phyloP scores from a whole-genome alignment of 2,888 invertebrate species.

The Adela reaumurella region DNA sequence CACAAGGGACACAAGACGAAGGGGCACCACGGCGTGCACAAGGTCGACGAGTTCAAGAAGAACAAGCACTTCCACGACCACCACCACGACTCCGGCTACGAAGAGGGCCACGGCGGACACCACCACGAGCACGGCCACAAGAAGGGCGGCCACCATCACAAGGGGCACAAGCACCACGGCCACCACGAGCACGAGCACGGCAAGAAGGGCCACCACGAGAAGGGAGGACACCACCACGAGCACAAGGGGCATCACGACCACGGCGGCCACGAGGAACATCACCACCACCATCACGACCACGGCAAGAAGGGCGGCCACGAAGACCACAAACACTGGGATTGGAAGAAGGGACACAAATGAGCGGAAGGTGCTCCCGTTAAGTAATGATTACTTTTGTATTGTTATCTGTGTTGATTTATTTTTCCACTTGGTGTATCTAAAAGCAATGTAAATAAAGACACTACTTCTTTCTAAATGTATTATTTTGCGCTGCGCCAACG shows the following conservation, averaged over 20 bases:
- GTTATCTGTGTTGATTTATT: constrained; percentile 23
- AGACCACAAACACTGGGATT: constrained; percentile 75
- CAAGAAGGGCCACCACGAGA: constrained; percentile 71
- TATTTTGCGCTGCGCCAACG: too few species aligned
- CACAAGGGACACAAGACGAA: constrained; percentile 83
- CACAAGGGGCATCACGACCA: constrained; percentile 75
- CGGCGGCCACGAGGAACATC: constrained; percentile 73
- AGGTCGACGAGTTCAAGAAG: constrained; percentile 79
- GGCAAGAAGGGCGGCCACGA: constrained; percentile 78
- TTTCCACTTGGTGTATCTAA: constrained; percentile 23
- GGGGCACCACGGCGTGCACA: constrained; percentile 78
- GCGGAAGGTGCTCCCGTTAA: background rate
- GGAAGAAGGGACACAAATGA: constrained; percentile 42
- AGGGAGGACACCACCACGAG: constrained; percentile 74
- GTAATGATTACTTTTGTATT: constrained; percentile 17
- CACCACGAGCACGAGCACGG: constrained; percentile 75
- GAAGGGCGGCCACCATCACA: constrained; percentile 76
- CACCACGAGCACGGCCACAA: constrained; percentile 74
- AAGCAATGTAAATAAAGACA: background rate
- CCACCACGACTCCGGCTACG: constrained; percentile 72
- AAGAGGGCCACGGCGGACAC: constrained; percentile 73
- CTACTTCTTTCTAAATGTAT: too few species aligned
- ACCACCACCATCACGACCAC: constrained; percentile 66
- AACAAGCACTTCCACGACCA: constrained; percentile 83
- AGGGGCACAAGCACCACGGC: constrained; percentile 72